Percentiles rank a stretch among this genome's conserved stretches.
phyloP scores from a whole-genome alignment of 1,140 invertebrate species.

The Brachionus rubens region DNA sequence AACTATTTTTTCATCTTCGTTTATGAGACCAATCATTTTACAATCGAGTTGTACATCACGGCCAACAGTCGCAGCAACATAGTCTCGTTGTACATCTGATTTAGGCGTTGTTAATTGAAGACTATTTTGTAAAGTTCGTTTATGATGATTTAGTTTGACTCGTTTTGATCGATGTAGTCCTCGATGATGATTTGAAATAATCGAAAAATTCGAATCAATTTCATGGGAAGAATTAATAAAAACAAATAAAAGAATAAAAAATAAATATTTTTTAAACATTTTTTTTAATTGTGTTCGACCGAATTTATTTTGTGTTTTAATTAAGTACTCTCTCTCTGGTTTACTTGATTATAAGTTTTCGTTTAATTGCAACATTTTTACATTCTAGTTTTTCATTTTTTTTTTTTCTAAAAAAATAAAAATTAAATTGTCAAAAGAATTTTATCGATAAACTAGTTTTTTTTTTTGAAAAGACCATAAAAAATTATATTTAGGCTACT shows the following conservation, averaged over 20 bases:
- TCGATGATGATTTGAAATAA: no score
- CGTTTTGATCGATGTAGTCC: neutral
- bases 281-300: no score
- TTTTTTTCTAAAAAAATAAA: constrained; percentile 7
- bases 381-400: constrained; percentile 30
- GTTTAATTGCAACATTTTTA: constrained; percentile 22
- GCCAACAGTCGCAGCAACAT: neutral
- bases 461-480: neutral
- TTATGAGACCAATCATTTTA: neutral
- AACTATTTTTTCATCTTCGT: constrained; percentile 32
- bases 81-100: constrained; percentile 9
- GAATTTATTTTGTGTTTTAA: no score
- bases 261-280: no score
- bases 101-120: neutral
- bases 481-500: neutral
- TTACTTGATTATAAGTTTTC: constrained; percentile 41
- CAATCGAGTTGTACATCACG: constrained; percentile 36
- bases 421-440: constrained; percentile 29
- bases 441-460: constrained; percentile 37
- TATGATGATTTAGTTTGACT: neutral
- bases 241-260: no score
- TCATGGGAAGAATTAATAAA: no score
- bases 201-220: no score
- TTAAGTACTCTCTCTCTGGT: no score
- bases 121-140: neutral